Base-by-base conservation (phyloP, 2,888 invertebrate genomes). In the Drosophila dives region DNA sequence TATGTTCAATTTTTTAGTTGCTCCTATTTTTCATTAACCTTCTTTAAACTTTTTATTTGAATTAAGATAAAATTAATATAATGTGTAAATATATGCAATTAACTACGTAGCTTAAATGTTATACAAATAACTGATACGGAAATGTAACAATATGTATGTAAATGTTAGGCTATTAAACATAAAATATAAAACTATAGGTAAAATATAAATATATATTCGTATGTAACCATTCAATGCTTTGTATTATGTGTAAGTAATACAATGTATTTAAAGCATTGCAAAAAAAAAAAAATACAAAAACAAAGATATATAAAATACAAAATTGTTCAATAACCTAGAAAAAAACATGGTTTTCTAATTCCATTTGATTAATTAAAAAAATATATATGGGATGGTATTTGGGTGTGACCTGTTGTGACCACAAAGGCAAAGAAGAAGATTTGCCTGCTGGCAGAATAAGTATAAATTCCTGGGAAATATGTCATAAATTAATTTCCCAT, bases 71-170 rank as follows among this genome's bases (percentile, higher is more conserved):
- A 58, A 34, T 2, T 8, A 32, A 17, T 20, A n/a, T 61, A 45
- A 33, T 72, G 56, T 85, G 83, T 89, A 85, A 58, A 82, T 87
- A 55, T 29, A 68, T 33, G 63, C 15, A 34, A 36, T 55, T 58
- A 55, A 64, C 40, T 48, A 67, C 48, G 32, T 72, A 83, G 60
- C 38, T 59, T 53, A 70, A 63, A 68, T 69, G 48, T 65, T 76
- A 74, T 68, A 64, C 36, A 20, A 26, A 49, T 64, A 53, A 45
- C 42, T 61, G 17, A 48, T 11, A 33, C 42, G 36, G 53, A 75
- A 53, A 61, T 38, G 50, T 61, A 80, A 72, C 53, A 29, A 42
- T 69, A 71, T 66, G 58, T 49, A 50, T 87, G 68, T 85, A 80
- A 62, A 72, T 87, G 56, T 60, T 82, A 87, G 74, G 32, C 59